phyloP scores from a whole-genome alignment of 2,888 invertebrate species.

The Xestia xanthographa region DNA sequence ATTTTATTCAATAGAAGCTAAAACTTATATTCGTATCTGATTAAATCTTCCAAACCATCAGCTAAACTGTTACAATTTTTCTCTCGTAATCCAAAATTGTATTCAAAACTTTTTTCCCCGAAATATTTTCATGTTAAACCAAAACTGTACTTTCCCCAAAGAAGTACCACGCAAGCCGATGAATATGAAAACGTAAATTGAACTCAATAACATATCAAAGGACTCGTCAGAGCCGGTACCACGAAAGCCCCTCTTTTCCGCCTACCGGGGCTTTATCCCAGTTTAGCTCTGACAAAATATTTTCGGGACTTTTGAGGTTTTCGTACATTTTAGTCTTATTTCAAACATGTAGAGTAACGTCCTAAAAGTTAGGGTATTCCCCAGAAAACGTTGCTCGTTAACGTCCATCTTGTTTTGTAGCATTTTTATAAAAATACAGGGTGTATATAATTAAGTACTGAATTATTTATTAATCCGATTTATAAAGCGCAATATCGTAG shows the following conservation, averaged over 20 bases:
- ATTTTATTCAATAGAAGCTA: too few relatives aligned
- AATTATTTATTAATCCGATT: conserved; percentile 21
- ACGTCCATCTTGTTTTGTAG: conserved; percentile 9
- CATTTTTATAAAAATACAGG: background rate
- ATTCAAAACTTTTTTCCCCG: conserved; percentile 44
- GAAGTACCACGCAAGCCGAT: conserved; percentile 64
- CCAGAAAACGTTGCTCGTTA: conserved; percentile 19
- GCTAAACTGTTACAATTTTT: conserved; percentile 5
- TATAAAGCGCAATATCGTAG: conserved; percentile 23
- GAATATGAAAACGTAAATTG: conserved; percentile 82
- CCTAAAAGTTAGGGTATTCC: conserved; percentile 39
- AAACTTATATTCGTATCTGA: background rate
- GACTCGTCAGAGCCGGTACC: conserved; percentile 75
- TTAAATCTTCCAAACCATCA: background rate
- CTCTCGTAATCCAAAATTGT: background rate
- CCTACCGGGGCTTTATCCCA: conserved; percentile 78
- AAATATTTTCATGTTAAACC: conserved; percentile 45
- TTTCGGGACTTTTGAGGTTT: conserved; percentile 66
- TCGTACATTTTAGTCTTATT: conserved; percentile 54
- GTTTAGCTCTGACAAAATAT: conserved; percentile 75
- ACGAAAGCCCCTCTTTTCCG: conserved; percentile 73
- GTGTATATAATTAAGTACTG: background rate
- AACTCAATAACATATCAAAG: conserved; percentile 85
- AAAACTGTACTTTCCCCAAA: conserved; percentile 55
- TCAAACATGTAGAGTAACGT: conserved; percentile 35